A percentile compares a stretch with the other conserved stretches of the same genome.
phyloP scores from a whole-genome alignment of 2,797 vertebrate species.

The Phylloscopus collybita region DNA sequence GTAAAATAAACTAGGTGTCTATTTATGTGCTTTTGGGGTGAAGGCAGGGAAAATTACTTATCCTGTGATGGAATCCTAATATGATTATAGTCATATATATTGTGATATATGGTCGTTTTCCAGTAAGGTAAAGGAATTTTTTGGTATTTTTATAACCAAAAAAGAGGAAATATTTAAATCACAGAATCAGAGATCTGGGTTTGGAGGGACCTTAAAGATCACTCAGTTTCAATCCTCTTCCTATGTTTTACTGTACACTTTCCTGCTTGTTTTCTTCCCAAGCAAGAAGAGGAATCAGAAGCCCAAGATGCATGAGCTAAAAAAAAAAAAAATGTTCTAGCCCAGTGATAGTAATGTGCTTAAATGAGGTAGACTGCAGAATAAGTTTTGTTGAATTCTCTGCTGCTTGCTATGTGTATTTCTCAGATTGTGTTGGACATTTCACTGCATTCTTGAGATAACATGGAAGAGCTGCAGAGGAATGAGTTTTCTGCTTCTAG shows the following conservation, averaged over 20 bases:
- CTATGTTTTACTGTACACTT: accelerated
- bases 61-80: neutral
- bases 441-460: neutral
- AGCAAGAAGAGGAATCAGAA: neutral
- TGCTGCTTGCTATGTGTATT: neutral
- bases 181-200: neutral
- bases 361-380: neutral
- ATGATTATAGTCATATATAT: neutral
- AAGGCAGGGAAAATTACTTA: neutral
- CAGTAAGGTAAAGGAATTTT: neutral
- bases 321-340: neutral
- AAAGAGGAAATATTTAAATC: neutral
- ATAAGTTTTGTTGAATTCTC: neutral
- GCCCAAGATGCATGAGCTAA: neutral
- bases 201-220: neutral
- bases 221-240: accelerated
- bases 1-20: neutral
- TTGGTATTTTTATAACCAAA: neutral
- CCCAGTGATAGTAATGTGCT: neutral
- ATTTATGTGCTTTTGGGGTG: neutral
- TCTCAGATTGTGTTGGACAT: neutral
- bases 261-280: neutral
- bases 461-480: neutral
- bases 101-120: neutral
- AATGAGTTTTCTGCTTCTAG: neutral